Evolutionary conservation across 2,797 vertebrate species (phyloP).

Genomic region (Phalloptychus januarius): DNA sequence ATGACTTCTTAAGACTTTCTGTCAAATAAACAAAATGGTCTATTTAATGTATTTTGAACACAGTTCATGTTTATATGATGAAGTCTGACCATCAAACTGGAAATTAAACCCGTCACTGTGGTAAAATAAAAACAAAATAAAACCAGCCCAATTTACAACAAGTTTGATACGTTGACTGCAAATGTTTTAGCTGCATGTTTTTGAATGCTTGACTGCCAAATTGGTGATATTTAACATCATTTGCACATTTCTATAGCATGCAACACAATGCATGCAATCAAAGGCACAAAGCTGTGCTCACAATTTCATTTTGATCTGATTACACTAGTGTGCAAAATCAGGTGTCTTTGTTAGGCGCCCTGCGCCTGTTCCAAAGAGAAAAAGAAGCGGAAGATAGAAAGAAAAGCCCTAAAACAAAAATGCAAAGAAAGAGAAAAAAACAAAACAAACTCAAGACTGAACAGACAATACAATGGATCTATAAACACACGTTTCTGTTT

Average conservation of each 20-base stretch:
- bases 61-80: constrained; percentile 34
- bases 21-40: constrained; percentile 46
- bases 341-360: constrained; percentile 69
- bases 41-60: constrained; percentile 41
- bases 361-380: constrained; percentile 2
- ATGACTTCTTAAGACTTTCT: constrained; percentile 19
- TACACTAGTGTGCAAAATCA: constrained; percentile 69
- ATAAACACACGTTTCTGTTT: constrained; percentile 52
- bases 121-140: constrained; percentile 8
- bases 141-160: constrained; percentile 22
- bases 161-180: constrained; percentile 42
- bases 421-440: constrained; percentile 13
- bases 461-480: constrained; percentile 36
- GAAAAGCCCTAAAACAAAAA: neutral
- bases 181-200: constrained; percentile 33
- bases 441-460: constrained; percentile 29
- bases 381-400: constrained; percentile 1
- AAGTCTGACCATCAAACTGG: constrained; percentile 39
- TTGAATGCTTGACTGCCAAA: constrained; percentile 35
- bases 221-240: constrained; percentile 43
- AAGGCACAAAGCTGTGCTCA: constrained; percentile 32
- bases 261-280: constrained; percentile 72
- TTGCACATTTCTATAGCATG: constrained; percentile 35
- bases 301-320: constrained; percentile 68
- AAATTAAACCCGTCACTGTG: constrained; percentile 41